Evolutionary conservation across 2,797 vertebrate species (phyloP).

Genomic region (Manis pentadactyla): DNA sequence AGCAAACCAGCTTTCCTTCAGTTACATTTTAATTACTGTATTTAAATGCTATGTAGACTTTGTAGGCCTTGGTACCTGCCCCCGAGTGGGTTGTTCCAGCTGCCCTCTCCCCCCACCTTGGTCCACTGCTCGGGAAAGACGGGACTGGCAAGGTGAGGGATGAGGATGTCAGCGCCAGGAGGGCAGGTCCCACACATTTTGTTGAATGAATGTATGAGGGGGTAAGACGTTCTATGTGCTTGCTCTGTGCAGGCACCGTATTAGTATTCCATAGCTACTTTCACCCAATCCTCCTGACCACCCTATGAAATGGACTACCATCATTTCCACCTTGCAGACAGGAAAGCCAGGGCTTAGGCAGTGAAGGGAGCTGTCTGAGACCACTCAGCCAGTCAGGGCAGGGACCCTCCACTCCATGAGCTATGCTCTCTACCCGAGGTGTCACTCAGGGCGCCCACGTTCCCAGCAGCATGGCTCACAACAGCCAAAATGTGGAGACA

Average conservation of each 20-base stretch:
- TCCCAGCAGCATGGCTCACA: neutral
- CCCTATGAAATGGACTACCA: neutral
- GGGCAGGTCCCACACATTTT: neutral
- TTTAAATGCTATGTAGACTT: neutral
- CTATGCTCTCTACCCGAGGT: neutral
- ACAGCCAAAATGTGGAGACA: neutral
- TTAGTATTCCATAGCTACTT: neutral
- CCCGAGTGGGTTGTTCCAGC: neutral
- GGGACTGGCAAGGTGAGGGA: neutral
- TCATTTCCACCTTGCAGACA: neutral
- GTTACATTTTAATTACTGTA: neutral
- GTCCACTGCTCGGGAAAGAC: accelerated
- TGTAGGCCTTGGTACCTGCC: neutral
- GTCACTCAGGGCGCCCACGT: neutral
- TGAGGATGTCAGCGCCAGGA: neutral
- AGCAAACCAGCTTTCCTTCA: neutral
- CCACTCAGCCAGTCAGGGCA: neutral
- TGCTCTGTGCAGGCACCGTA: neutral
- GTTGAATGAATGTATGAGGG: neutral
- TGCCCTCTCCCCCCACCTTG: neutral
- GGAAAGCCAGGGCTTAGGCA: neutral
- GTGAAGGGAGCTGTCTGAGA: neutral
- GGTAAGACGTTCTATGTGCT: neutral
- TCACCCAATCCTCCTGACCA: neutral
- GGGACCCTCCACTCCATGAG: neutral